These are phyloP conservation scores for Umimayanthus chanpuru DNA, from an alignment of 92 coral and sea anemone genomes.

Conservation along the genomic window DNA sequence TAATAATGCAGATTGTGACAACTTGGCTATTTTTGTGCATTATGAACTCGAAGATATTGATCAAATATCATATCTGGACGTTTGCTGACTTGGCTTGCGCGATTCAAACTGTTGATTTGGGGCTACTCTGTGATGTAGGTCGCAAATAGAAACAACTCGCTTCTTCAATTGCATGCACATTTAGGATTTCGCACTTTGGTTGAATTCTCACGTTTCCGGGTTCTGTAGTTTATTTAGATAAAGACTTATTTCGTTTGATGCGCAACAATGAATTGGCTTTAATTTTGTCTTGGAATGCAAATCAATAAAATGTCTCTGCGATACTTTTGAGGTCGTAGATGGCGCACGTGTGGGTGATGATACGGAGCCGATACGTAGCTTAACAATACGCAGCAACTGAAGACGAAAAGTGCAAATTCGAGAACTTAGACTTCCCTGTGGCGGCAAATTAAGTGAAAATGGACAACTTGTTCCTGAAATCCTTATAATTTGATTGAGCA, in stretches of 20 bases:
- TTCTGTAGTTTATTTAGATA: slow-evolving; percentile 52
- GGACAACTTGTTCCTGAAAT: slow-evolving; percentile 33
- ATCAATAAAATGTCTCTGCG: slow-evolving; percentile 49
- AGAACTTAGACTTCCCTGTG: slow-evolving; percentile 35
- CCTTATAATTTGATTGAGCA: slow-evolving; percentile 42
- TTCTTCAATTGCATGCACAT: neutral
- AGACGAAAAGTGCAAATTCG: slow-evolving; percentile 22
- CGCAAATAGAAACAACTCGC: neutral
- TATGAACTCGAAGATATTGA: slow-evolving; percentile 60
- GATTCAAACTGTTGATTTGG: neutral
- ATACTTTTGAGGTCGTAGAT: slow-evolving; percentile 1
- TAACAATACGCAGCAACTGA: neutral
- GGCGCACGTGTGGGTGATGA: neutral
- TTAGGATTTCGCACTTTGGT: slow-evolving; percentile 39
- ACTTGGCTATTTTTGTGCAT: slow-evolving; percentile 64
- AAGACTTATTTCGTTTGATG: slow-evolving; percentile 64
- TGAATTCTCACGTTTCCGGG: slow-evolving; percentile 65
- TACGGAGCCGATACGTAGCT: neutral
- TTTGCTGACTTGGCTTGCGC: slow-evolving; percentile 6
- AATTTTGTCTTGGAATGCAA: slow-evolving; percentile 67
- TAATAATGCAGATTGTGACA: slow-evolving; percentile 56
- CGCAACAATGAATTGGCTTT: slow-evolving; percentile 63
- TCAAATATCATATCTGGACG: slow-evolving; percentile 48
- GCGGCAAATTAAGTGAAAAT: slow-evolving; percentile 43
- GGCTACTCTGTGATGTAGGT: neutral